These are phyloP conservation scores for Sminthurides aquaticus DNA, from an alignment of 2,888 invertebrate species.

Conservation along the genomic window DNA sequence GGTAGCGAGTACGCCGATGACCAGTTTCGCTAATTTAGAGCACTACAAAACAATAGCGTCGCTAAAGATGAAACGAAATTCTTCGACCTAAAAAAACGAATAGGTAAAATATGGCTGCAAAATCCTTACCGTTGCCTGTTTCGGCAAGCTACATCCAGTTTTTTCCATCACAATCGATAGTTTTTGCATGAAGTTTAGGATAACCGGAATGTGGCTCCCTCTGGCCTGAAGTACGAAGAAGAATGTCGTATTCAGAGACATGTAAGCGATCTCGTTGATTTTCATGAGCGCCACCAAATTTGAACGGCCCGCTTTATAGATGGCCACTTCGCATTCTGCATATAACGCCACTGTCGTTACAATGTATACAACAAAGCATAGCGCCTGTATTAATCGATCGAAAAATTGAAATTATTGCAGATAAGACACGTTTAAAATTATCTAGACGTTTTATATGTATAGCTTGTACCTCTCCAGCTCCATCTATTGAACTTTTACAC, in stretches of 20 bases:
- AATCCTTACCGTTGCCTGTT: background rate
- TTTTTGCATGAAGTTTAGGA: background rate
- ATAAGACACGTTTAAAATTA: background rate
- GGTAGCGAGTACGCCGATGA: background rate
- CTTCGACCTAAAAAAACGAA: background rate
- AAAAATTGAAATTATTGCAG: background rate
- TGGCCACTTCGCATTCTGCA: background rate
- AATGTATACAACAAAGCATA: background rate
- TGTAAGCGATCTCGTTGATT: background rate
- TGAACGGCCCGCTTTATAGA: background rate
- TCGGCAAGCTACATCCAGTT: background rate
- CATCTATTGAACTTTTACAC: too few species aligned
- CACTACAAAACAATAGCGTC: background rate
- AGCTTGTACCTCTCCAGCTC: too few species aligned
- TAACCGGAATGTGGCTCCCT: background rate
- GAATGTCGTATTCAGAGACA: background rate
- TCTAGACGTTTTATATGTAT: too few species aligned
- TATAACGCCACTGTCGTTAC: background rate
- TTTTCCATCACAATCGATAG: background rate
- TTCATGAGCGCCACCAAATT: background rate
- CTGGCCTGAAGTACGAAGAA: background rate
- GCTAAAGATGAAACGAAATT: background rate
- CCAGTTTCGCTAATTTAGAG: background rate
- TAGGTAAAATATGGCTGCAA: background rate
- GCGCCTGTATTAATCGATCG: background rate